Base-by-base conservation (phyloP, 92 coral and sea anemone genomes). In the Zoanthus solanderi region DNA sequence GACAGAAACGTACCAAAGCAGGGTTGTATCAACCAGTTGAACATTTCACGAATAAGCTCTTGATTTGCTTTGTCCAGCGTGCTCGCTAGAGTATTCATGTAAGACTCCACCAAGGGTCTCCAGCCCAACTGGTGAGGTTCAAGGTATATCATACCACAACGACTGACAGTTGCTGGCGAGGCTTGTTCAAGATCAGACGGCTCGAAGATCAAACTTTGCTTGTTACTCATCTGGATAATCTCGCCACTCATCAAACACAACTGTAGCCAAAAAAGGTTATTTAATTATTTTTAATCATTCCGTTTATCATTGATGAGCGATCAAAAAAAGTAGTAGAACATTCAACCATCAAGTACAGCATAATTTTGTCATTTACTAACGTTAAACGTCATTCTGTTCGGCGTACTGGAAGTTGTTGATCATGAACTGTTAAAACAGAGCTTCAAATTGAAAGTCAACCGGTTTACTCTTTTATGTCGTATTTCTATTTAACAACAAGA, bases 51-150 rank as follows among this genome's bases (percentile, higher is more conserved):
- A 72, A 97, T 93, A 73, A 94, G 91, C 54, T 95, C 98, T 84
- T 83, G 88, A 80, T 97, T 96, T 82, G 95, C 97, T 15, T 94
- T 94, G 73, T 85, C 92, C 52, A 97, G 91, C 7, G 92, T 75
- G 78, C 80, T 79, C 18, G 99, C 97, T 37, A 97, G 91, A 6
- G 96, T 97, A 95, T 95, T 97, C 97, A 97, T 93, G 92, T 97
- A 97, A 30, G 99, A 97, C 91, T 95, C 99, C 90, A 95, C 88
- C 89, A 95, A 76, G 18, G 99, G 99, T 14, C 94, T 88, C 99
- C 99, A 97, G 4, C 99, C 98, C 90, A 97, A 94, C 97, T 97
- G 99, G 76, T 92, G 95, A 0, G 99, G 99, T 54, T 97, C 99
- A 57, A 97, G 92, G 89, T 97, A 97, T 34, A 97, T 97, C 99